A percentile compares a stretch with the other conserved stretches of the same genome.
Evolutionary conservation across 1,140 invertebrate genomes (phyloP).

Genomic region (Drosophila kohkoa): DNA sequence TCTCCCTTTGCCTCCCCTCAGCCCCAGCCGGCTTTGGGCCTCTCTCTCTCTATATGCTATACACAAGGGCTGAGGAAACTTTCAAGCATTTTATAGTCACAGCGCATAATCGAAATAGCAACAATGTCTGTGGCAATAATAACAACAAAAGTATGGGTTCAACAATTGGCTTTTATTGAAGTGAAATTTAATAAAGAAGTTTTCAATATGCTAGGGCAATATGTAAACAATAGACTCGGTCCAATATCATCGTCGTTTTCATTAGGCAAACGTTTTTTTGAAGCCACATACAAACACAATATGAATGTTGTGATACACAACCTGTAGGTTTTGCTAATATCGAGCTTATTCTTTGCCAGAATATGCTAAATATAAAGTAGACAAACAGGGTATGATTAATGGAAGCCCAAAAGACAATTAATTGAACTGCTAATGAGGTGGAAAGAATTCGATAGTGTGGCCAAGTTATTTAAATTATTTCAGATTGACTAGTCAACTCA

Average conservation of each 20-base stretch:
- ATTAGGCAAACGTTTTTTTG: constrained; percentile 47
- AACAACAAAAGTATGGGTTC: constrained; percentile 28
- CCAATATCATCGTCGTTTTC: constrained; percentile 71
- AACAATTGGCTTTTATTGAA: constrained; percentile 72
- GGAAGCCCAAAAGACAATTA: too few species aligned
- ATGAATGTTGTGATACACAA: too few species aligned
- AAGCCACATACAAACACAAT: background rate
- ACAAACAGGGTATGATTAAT: too few species aligned
- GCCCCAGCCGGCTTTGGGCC: background rate
- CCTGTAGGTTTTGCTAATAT: too few species aligned
- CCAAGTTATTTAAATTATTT: too few species aligned
- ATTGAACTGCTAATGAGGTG: too few species aligned
- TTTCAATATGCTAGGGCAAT: constrained; percentile 71
- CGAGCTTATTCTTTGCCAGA: too few species aligned
- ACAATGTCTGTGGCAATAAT: constrained; percentile 39
- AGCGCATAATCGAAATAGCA: constrained; percentile 51
- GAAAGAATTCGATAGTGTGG: too few species aligned
- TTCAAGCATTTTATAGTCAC: constrained; percentile 51
- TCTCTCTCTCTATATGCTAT: background rate
- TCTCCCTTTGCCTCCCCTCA: background rate
- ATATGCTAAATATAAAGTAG: too few species aligned
- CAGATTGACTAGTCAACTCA: too few species aligned
- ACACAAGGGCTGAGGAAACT: constrained; percentile 34
- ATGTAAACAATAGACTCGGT: constrained; percentile 70
- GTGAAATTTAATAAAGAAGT: constrained; percentile 76